phyloP scores from a whole-genome alignment of 92 coral and sea anemone species.

The Palythoa heliodiscus region DNA sequence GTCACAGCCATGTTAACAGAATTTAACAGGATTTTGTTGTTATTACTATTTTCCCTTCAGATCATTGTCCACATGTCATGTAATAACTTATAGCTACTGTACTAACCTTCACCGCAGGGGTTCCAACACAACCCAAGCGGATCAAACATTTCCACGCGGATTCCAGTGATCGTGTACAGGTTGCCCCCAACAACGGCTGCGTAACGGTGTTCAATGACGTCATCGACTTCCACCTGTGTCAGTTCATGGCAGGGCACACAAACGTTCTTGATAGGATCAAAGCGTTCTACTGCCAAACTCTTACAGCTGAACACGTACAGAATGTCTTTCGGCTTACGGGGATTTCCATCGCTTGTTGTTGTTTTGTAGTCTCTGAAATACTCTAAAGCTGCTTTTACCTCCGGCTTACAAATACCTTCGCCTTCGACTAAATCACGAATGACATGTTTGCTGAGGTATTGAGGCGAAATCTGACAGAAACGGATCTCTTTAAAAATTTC shows the following conservation, averaged over 20 bases:
- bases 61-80: too few species aligned
- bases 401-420: slow-evolving; percentile 69
- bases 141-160: slow-evolving; percentile 75
- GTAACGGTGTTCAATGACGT: slow-evolving; percentile 67
- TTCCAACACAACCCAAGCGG: slow-evolving; percentile 70
- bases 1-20: too few species aligned
- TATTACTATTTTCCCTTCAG: too few species aligned
- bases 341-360: slow-evolving; percentile 33
- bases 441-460: slow-evolving; percentile 61
- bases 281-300: slow-evolving; percentile 73
- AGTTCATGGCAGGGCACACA: slow-evolving; percentile 73
- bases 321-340: slow-evolving; percentile 58
- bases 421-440: slow-evolving; percentile 78
- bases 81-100: neutral
- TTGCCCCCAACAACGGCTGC: slow-evolving; percentile 79
- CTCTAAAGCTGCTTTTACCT: slow-evolving; percentile 67
- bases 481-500: slow-evolving; percentile 78
- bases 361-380: slow-evolving; percentile 60
- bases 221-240: slow-evolving; percentile 60
- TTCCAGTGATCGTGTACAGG: slow-evolving; percentile 63
- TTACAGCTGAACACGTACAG: slow-evolving; percentile 73
- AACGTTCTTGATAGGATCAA: slow-evolving; percentile 66
- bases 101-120: slow-evolving; percentile 71
- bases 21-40: too few species aligned
- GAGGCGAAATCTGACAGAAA: slow-evolving; percentile 78